Evolutionary conservation across 2,797 vertebrate species (phyloP).

Genomic region (Catostomus latipinnis): DNA sequence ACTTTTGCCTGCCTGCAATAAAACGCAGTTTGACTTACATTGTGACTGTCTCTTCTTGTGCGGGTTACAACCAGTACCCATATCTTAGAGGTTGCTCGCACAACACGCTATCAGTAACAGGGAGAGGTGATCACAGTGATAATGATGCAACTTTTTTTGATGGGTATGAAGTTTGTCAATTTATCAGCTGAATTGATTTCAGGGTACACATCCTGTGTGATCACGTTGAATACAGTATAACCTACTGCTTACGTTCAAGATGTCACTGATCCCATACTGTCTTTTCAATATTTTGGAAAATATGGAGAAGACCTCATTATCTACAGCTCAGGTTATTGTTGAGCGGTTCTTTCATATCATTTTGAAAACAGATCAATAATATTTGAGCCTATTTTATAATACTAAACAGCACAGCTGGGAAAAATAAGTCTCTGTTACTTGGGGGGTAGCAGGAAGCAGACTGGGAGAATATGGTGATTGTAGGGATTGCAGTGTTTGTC

Average conservation of each 20-base stretch:
- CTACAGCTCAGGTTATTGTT: constrained; percentile 13
- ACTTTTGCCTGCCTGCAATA: too few relatives aligned
- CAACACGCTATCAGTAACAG: too few relatives aligned
- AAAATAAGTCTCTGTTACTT: constrained; percentile 23
- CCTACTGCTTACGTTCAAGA: background rate
- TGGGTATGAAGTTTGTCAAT: too few relatives aligned
- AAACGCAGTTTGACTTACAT: too few relatives aligned
- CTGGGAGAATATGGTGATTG: constrained; percentile 61
- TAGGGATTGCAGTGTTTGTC: constrained; percentile 74
- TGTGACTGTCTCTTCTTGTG: too few relatives aligned
- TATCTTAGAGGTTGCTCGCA: too few relatives aligned
- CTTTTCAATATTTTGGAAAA: background rate
- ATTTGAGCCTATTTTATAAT: constrained; percentile 36
- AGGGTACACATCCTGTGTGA: too few relatives aligned
- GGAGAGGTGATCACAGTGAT: too few relatives aligned
- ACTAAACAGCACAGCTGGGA: constrained; percentile 25
- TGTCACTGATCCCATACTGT: background rate
- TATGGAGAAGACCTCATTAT: background rate
- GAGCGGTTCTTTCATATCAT: constrained; percentile 10
- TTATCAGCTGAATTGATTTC: too few relatives aligned
- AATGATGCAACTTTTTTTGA: too few relatives aligned
- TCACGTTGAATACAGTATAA: background rate
- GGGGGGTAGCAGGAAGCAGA: constrained; percentile 32
- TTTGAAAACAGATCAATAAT: constrained; percentile 25
- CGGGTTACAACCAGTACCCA: too few relatives aligned